A percentile compares a stretch with the other conserved stretches of the same genome.
phyloP scores from a whole-genome alignment of 2,113 vertebrate species.

The Poeciliopsis prolifica region DNA sequence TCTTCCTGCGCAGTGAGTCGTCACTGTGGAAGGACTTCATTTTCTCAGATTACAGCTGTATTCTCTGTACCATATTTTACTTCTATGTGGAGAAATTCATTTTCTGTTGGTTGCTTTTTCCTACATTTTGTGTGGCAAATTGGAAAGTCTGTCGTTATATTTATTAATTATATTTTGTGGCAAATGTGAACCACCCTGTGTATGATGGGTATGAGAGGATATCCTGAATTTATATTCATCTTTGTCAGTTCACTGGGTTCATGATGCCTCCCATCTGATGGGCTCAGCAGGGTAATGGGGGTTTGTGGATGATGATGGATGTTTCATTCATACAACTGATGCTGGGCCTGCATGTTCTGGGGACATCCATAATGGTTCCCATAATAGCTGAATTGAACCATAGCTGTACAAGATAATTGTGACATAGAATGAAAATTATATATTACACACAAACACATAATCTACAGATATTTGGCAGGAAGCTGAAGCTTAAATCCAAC shows the following conservation, averaged over 20 bases:
- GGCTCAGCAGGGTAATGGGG: constrained; percentile 1
- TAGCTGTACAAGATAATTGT: no score
- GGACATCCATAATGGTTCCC: background rate
- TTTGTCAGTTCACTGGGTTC: constrained; percentile 8
- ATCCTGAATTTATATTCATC: constrained; percentile 3
- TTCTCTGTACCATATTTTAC: background rate
- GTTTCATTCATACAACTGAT: background rate
- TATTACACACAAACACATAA: no score
- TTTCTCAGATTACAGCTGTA: background rate
- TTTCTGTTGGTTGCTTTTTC: background rate
- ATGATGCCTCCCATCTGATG: constrained; percentile 6
- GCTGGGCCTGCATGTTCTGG: background rate
- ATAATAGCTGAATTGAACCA: no score
- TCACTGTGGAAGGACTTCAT: background rate
- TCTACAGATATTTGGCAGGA: no score
- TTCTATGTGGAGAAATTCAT: background rate
- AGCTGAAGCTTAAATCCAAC: no score
- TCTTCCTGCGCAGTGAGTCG: no score
- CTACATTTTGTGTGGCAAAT: background rate
- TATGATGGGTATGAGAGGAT: background rate
- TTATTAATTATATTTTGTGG: background rate
- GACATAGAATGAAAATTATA: no score
- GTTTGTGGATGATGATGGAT: constrained; percentile 8
- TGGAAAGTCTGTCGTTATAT: background rate
- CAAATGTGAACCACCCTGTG: background rate